Evolutionary conservation across 1,140 invertebrate genomes (phyloP), one percentile per base, ranked within the genome.

Genomic region (Orchesella cincta): DNA sequence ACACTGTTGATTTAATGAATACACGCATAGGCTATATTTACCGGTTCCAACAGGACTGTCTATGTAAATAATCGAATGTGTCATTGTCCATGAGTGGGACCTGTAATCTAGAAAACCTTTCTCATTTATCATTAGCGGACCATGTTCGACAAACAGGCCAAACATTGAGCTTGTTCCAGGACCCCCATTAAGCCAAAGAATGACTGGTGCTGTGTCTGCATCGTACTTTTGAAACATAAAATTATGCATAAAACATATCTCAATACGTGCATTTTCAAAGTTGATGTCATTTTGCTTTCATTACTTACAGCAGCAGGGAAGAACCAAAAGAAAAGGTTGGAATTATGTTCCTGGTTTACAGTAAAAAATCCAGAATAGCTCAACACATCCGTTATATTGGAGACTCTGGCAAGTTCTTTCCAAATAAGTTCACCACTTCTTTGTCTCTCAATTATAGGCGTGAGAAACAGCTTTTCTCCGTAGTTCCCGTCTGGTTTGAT

Each of bases 241-340:
- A 46, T 8, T 46, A 46, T 8, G 5, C 39, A 5, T 8, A 46
- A 5, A 46, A 8, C 39, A 8, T 8, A 46, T 46, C 18, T 8
- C 18, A 8, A 46, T 57, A 57, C 26, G 54, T 57, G 54, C n/a
- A n/a, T n/a, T n/a, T n/a, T n/a, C n/a, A n/a, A n/a, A n/a, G n/a
- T n/a, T n/a, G n/a, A n/a, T n/a, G n/a, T n/a, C n/a, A 20, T 0
- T 26, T 36, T n/a, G 29, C n/a, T 20, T 57, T 28, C 76, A 31
- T 67, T 67, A 73, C 70, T 84, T 82, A 87, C 87, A 82, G 88
- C 84, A 0, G 93, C 90, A 0, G 93, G 93, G 83, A 95, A 95
- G 82, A 93, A 95, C 94, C 94, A 95, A 85, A 95, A 95, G 86
- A 93, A 95, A 79, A 94, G 88, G 83, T 95, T 94, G 0, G 93